Percentiles rank a stretch among this genome's conserved stretches.
Conservation (phyloP, 2,113 vertebrate genomes). For the Colius striatus region DNA sequence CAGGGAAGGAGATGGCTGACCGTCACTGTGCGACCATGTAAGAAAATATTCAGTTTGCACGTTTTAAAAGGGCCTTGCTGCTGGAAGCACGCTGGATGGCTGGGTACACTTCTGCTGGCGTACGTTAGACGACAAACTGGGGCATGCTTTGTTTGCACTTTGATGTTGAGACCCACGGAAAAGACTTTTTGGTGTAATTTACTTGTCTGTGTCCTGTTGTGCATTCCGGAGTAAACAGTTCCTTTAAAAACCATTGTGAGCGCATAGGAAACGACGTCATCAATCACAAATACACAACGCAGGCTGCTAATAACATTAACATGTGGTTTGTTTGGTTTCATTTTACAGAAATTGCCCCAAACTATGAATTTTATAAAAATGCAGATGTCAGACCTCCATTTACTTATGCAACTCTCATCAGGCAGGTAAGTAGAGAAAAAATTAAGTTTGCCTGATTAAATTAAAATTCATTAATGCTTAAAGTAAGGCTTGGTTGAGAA, state of each 20-base stretch:
- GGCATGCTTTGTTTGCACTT: slow-evolving; percentile 50
- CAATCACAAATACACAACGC: slow-evolving; percentile 48
- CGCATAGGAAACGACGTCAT: background rate
- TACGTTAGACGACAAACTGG: background rate
- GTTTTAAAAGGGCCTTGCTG: slow-evolving; percentile 41
- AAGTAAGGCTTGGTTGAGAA: slow-evolving; percentile 81
- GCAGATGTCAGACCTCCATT: slow-evolving; percentile 99
- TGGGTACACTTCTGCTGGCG: background rate
- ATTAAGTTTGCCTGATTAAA: slow-evolving; percentile 92
- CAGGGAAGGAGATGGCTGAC: background rate
- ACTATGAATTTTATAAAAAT: slow-evolving; percentile 99
- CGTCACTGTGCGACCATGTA: background rate
- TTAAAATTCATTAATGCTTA: slow-evolving; percentile 91
- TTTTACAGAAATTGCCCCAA: slow-evolving; percentile 98
- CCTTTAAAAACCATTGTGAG: slow-evolving; percentile 51
- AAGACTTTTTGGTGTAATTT: slow-evolving; percentile 55
- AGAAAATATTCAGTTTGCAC: slow-evolving; percentile 33
- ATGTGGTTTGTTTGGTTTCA: slow-evolving; percentile 78
- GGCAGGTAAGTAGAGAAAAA: slow-evolving; percentile 97
- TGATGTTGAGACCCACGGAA: background rate
- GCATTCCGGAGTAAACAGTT: slow-evolving; percentile 31
- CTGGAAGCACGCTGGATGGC: slow-evolving; percentile 39
- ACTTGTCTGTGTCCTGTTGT: slow-evolving; percentile 35
- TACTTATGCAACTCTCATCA: slow-evolving; percentile 99
- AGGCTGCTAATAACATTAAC: slow-evolving; percentile 82